Conservation (phyloP, 2,797 vertebrate species). For the Platalea minor region DNA sequence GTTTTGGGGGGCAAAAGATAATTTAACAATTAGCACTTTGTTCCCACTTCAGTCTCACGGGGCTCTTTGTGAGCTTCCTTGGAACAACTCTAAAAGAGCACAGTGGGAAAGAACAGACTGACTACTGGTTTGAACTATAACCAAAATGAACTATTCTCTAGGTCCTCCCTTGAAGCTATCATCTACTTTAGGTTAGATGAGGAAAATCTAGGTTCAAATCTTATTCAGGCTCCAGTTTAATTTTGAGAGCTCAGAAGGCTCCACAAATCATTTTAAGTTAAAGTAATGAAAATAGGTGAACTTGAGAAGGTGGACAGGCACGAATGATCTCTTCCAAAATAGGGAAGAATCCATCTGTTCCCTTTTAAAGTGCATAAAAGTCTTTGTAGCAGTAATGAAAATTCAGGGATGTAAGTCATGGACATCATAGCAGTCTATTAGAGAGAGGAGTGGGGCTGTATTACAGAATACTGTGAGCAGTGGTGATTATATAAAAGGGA, state of each 20-base stretch:
- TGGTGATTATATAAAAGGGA: conserved; percentile 51
- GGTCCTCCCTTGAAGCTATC: conserved; percentile 54
- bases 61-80: conserved; percentile 58
- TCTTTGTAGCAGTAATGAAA: conserved; percentile 66
- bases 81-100: conserved; percentile 55
- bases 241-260: conserved; percentile 63
- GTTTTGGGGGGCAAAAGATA: conserved; percentile 43
- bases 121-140: conserved; percentile 62
- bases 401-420: conserved; percentile 68
- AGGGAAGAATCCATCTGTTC: conserved; percentile 65
- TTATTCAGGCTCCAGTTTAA: conserved; percentile 57
- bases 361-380: conserved; percentile 58
- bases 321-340: conserved; percentile 57
- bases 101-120: conserved; percentile 49
- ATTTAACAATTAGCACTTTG: conserved; percentile 70
- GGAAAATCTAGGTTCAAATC: conserved; percentile 64
- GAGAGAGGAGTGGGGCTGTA: conserved; percentile 35
- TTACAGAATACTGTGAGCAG: conserved; percentile 47
- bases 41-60: conserved; percentile 58
- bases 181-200: conserved; percentile 47
- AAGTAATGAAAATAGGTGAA: conserved; percentile 67
- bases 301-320: conserved; percentile 66
- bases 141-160: conserved; percentile 63
- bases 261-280: conserved; percentile 66
- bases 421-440: conserved; percentile 63